phyloP scores from a whole-genome alignment of 30 jellyfish, hydroid and myxozoan genomes.

The Aurelia sp. region DNA sequence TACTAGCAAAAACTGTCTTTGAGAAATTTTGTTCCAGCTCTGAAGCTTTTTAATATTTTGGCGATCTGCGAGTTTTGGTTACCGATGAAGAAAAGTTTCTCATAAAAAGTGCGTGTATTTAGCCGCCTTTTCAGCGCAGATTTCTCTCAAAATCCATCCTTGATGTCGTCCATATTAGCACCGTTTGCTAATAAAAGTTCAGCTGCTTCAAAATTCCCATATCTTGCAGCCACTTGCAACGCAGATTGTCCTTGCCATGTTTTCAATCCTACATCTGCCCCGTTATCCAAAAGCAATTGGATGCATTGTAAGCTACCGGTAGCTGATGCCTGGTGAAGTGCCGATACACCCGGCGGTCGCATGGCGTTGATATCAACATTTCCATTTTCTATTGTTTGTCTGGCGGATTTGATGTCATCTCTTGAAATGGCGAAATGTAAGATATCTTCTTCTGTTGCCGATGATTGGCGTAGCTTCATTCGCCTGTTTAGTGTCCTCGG shows the following conservation, averaged over 20 bases:
- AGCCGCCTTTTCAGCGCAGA: too few species aligned
- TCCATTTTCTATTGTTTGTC: constrained; percentile 46
- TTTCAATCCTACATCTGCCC: constrained; percentile 48
- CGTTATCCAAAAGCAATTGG: constrained; percentile 58
- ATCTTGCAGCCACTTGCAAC: constrained; percentile 63
- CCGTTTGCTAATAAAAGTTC: constrained; percentile 61
- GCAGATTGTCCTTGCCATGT: constrained; percentile 87
- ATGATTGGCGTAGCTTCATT: constrained; percentile 57
- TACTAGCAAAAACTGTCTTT: too few species aligned
- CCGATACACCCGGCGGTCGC: constrained; percentile 86
- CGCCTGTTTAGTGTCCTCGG: constrained; percentile 53
- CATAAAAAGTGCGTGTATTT: too few species aligned
- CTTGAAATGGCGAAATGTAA: constrained; percentile 74
- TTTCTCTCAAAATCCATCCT: constrained; percentile 49
- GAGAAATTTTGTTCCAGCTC: too few species aligned
- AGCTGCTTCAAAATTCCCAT: constrained; percentile 81
- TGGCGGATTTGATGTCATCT: constrained; percentile 68
- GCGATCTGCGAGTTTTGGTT: too few species aligned
- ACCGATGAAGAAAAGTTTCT: too few species aligned
- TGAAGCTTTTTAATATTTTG: too few species aligned
- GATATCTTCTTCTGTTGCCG: constrained; percentile 75
- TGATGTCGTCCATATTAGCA: constrained; percentile 70
- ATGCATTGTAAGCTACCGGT: constrained; percentile 58
- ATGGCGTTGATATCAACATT: constrained; percentile 67
- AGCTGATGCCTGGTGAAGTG: constrained; percentile 82